phyloP scores from a whole-genome alignment of 2,888 invertebrate genomes.

The Cataglyphis cursor region DNA sequence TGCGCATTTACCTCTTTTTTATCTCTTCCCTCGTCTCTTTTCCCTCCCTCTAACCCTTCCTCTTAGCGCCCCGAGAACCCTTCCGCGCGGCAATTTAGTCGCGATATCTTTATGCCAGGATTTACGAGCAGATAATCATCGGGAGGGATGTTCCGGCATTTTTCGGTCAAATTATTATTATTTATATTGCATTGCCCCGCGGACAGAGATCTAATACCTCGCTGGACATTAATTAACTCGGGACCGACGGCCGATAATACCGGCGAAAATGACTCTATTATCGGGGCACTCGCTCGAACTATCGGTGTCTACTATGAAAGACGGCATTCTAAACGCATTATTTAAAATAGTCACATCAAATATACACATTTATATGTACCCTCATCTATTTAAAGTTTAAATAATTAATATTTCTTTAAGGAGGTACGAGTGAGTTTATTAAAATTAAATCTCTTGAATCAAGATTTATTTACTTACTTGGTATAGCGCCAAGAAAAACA shows the following conservation, averaged over 20 bases:
- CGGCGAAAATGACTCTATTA: constrained; percentile 85
- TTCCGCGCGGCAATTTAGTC: constrained; percentile 83
- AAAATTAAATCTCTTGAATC: no score
- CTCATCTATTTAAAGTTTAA: not conserved
- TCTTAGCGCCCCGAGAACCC: constrained; percentile 61
- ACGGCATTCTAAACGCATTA: constrained; percentile 21
- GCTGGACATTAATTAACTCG: constrained; percentile 82
- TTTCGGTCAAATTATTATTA: constrained; percentile 86
- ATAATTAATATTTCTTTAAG: not conserved
- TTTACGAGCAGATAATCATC: constrained; percentile 87
- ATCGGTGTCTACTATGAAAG: constrained; percentile 39
- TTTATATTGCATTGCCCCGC: constrained; percentile 82
- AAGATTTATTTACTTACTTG: no score
- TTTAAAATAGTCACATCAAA: not conserved
- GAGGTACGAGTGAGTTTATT: no score
- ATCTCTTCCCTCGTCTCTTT: constrained; percentile 28
- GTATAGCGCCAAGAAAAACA: no score
- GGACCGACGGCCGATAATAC: constrained; percentile 72
- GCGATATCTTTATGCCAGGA: constrained; percentile 86
- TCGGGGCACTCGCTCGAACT: constrained; percentile 56
- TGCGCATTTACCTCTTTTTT: constrained; percentile 60
- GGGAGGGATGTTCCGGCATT: constrained; percentile 86
- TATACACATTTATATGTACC: not conserved
- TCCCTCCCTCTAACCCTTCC: constrained; percentile 22
- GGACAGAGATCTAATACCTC: constrained; percentile 73